These are phyloP conservation scores for Podarcis cretensis DNA, from an alignment of 2,113 vertebrate species.

Conservation along the genomic window DNA sequence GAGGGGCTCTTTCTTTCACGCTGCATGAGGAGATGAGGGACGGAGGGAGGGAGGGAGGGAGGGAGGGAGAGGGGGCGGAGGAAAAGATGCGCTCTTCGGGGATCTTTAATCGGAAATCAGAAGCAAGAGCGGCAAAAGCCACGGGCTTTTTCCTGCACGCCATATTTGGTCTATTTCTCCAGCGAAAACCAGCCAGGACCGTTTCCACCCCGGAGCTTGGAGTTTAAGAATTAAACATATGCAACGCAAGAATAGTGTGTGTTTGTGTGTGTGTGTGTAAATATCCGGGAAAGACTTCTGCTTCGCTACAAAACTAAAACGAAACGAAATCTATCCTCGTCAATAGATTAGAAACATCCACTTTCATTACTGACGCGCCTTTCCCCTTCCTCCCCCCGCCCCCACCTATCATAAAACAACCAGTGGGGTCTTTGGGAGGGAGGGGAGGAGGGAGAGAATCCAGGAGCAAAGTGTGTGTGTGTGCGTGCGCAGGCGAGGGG, in stretches of 20 bases:
- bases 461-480: not conserved
- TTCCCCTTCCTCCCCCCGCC: too few relatives aligned
- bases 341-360: not conserved
- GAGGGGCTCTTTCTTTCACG: conserved; percentile 63
- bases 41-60: conserved; percentile 32
- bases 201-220: not conserved
- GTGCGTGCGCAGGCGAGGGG: not conserved
- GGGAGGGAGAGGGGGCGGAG: conserved; percentile 12
- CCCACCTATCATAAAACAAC: not conserved
- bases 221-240: conserved; percentile 45
- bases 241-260: not conserved
- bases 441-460: not conserved
- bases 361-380: not conserved
- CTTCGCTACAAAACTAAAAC: not conserved
- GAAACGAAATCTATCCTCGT: too few relatives aligned
- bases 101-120: conserved; percentile 67
- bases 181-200: not conserved
- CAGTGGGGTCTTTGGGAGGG: not conserved
- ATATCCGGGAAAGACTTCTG: not conserved
- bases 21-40: conserved; percentile 47
- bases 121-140: conserved; percentile 57
- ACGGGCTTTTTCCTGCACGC: conserved; percentile 60
- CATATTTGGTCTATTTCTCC: conserved; percentile 52
- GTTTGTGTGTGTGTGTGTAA: too few relatives aligned
- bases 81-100: conserved; percentile 63